Percentiles rank a stretch among this genome's conserved stretches.
Evolutionary conservation across 2,888 invertebrate species (phyloP).

Genomic region (Drosophila anomalata): DNA sequence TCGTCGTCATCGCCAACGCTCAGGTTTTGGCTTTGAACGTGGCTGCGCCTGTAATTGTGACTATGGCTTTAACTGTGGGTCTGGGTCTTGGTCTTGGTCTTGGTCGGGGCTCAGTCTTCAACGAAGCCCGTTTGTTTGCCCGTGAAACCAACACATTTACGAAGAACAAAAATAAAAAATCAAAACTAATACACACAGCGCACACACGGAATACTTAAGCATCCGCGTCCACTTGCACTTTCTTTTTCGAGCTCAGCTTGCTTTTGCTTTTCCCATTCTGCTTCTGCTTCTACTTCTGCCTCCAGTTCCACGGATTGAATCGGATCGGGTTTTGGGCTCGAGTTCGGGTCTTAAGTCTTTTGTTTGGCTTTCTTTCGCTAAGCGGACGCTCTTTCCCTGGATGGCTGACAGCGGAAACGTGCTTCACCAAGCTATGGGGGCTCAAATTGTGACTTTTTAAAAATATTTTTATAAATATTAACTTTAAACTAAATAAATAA

Average conservation of each 20-base stretch:
- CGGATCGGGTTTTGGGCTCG: conserved; percentile 30
- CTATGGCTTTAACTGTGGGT: conserved; percentile 44
- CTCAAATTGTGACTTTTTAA: not conserved
- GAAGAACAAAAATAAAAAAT: conserved; percentile 52
- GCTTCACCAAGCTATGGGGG: conserved; percentile 34
- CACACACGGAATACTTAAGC: conserved; percentile 81
- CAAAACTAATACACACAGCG: conserved; percentile 14
- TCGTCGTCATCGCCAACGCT: conserved; percentile 64
- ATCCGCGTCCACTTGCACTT: conserved; percentile 83
- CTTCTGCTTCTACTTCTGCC: conserved; percentile 52
- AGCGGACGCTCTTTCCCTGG: conserved; percentile 18
- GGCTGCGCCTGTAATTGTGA: conserved; percentile 27
- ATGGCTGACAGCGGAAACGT: conserved; percentile 21
- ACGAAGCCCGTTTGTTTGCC: conserved; percentile 42
- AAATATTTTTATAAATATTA: not conserved
- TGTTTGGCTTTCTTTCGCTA: conserved; percentile 71
- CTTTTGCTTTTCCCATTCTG: conserved; percentile 60
- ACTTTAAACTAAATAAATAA: too few relatives aligned
- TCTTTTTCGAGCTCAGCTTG: conserved; percentile 76
- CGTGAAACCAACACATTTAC: conserved; percentile 53
- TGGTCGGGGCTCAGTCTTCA: conserved; percentile 13
- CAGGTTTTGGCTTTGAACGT: conserved; percentile 62
- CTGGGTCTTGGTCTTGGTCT: conserved; percentile 38
- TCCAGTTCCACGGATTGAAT: not conserved
- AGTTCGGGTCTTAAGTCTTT: conserved; percentile 74